phyloP scores from a whole-genome alignment of 2,113 vertebrate genomes.

The rabbit (Oryctolagus cuniculus) region DNA sequence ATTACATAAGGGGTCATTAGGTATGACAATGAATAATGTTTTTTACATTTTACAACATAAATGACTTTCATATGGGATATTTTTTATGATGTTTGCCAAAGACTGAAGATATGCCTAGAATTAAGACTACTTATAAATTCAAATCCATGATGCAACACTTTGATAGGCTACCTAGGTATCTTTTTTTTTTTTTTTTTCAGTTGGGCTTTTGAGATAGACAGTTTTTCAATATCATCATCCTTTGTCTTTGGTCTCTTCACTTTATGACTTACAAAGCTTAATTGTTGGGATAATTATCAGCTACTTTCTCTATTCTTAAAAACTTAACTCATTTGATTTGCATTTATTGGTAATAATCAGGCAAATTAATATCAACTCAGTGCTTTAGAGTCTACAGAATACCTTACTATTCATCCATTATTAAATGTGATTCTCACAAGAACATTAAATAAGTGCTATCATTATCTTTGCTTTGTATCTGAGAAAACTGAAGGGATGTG shows the following conservation, averaged over 20 bases:
- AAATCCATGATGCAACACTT: not conserved
- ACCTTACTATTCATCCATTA: not conserved
- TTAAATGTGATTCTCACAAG: not conserved
- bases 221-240: not conserved
- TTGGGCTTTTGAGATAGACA: constrained; percentile 4
- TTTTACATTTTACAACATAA: constrained; percentile 45
- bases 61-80: not conserved
- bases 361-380: constrained; percentile 12
- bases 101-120: not conserved
- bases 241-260: not conserved
- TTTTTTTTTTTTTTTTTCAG: not conserved
- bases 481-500: not conserved
- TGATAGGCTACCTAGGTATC: not conserved
- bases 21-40: constrained; percentile 26
- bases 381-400: constrained; percentile 27
- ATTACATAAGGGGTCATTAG: not conserved
- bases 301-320: constrained; percentile 2
- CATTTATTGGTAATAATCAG: constrained; percentile 44
- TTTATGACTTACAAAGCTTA: constrained; percentile 5
- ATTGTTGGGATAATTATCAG: not conserved
- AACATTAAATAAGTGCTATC: constrained; percentile 13
- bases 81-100: constrained; percentile 44
- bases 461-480: not conserved
- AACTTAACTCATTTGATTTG: constrained; percentile 24
- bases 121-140: not conserved